Base-by-base conservation (phyloP, 2,113 vertebrate genomes). In the Donacobius atricapilla region DNA sequence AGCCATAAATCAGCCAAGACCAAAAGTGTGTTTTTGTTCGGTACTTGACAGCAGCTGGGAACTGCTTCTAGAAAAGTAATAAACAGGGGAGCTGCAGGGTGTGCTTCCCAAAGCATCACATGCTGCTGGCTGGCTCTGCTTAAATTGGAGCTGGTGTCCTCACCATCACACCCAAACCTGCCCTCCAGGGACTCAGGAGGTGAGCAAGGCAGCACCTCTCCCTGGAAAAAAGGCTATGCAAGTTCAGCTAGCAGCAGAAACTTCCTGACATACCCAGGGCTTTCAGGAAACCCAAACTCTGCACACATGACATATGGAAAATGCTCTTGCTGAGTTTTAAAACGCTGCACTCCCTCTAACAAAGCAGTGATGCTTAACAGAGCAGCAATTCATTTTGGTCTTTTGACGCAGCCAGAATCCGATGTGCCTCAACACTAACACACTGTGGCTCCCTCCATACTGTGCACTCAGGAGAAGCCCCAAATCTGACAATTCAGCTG, bases 291-390 rank as follows among this genome's bases (percentile, higher is more conserved):
- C 31, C 68, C 35, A 39, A 71, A 61, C 54, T 28, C 63, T 50
- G 25, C 10, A 20, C 0, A 0, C 3, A 2, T 15, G 42, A 70
- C 7, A 23, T 19, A 66, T 47, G 10, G 45, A 48, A 91, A 91
- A 81, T 7, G 54, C 42, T 37, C 45, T 89, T 51, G 64, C n/a
- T 66, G 56, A 87, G 33, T 47, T 81, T 78, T 86, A 58, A 37
- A 81, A 58, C 60, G 44, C 64, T 47, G 42, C 7, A 33, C 25
- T 73, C 51, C 68, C 64, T 78, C 33, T 39, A 40, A 81, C 24
- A 83, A 89, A 95, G 81, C 51, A 78, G 27, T 63, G 64, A 63
- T 0, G 1, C 61, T 89, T 63, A 89, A 50, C 45, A 81, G 25
- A 58, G 42, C 18, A 45, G 47, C 56, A 81, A 89, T 58, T 73